Percentiles rank a stretch among this genome's conserved stretches.
Conservation (phyloP, 2,797 vertebrate genomes). For the Malurus leucopterus region DNA sequence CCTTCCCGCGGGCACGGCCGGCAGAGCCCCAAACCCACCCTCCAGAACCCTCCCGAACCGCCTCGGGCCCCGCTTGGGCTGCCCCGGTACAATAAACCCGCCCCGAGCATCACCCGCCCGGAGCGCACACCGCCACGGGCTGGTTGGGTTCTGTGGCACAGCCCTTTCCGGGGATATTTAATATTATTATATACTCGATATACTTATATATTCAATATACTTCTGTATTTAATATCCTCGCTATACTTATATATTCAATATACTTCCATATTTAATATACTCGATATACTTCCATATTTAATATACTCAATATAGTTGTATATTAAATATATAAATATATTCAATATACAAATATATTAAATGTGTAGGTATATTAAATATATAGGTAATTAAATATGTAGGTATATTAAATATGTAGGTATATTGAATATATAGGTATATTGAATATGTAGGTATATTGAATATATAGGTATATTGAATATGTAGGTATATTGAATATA, state of each 20-base stretch:
- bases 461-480: no score
- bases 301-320: neutral
- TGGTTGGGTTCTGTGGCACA: neutral
- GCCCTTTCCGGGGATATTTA: neutral
- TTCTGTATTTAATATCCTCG: neutral
- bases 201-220: neutral
- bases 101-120: neutral
- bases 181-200: fast-evolving
- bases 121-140: neutral
- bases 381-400: no score
- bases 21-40: neutral
- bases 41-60: neutral
- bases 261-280: neutral
- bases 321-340: no score
- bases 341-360: no score
- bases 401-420: no score
- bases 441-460: neutral
- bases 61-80: neutral
- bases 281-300: no score
- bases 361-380: no score
- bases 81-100: neutral
- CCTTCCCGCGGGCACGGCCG: neutral
- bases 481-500: no score
- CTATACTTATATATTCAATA: neutral
- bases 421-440: no score